A percentile compares a stretch with the other conserved stretches of the same genome.
Conservation (phyloP, 2,888 invertebrate genomes). For the Julus scanicus region DNA sequence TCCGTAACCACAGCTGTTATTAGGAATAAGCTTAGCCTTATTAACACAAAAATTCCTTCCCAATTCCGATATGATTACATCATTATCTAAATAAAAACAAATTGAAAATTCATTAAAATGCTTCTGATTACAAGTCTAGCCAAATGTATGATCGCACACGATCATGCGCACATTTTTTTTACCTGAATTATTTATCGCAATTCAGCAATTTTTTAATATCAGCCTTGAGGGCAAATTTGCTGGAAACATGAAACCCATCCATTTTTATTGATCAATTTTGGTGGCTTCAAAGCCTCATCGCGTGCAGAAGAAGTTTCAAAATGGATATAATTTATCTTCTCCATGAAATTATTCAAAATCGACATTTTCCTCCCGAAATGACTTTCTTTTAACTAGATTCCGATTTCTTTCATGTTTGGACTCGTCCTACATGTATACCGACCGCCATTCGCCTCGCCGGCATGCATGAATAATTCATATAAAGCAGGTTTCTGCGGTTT, state of each 20-base stretch:
- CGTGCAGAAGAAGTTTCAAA: neutral
- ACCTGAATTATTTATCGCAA: neutral
- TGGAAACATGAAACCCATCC: neutral
- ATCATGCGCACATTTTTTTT: too few relatives aligned
- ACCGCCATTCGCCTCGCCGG: neutral
- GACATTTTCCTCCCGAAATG: neutral
- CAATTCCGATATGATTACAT: too few relatives aligned
- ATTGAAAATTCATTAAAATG: too few relatives aligned
- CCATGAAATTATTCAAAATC: neutral
- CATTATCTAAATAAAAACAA: too few relatives aligned
- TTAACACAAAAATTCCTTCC: too few relatives aligned
- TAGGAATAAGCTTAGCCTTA: too few relatives aligned
- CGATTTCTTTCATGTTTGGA: neutral
- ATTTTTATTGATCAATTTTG: neutral
- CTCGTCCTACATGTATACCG: too few relatives aligned
- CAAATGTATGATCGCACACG: too few relatives aligned
- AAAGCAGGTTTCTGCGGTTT: conserved; percentile 14
- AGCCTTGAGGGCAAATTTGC: neutral
- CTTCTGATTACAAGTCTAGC: too few relatives aligned
- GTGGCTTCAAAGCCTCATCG: neutral
- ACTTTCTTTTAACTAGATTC: neutral
- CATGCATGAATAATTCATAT: conserved; percentile 5
- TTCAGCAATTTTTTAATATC: neutral
- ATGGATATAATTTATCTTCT: neutral
- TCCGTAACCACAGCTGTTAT: too few relatives aligned